These are phyloP conservation scores for Vollenhovia emeryi DNA, from an alignment of 1,140 invertebrate genomes.

Conservation along the genomic window DNA sequence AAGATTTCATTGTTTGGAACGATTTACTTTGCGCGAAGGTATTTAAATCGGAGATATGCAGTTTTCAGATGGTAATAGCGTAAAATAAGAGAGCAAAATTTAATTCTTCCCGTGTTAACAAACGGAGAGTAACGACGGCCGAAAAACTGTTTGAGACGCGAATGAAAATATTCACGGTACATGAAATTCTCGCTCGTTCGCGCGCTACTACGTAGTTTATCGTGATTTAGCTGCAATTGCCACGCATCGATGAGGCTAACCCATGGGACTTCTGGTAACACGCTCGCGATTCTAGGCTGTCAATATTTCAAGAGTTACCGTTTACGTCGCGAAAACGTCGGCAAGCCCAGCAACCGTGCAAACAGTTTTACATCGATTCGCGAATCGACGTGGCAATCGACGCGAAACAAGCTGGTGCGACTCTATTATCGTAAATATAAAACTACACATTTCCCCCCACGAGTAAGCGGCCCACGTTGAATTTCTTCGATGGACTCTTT, in stretches of 20 bases:
- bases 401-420: not conserved
- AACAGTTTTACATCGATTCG: constrained; percentile 5
- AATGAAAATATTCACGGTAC: not conserved
- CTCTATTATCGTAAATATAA: not conserved
- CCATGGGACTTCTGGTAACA: constrained; percentile 22
- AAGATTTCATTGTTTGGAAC: not conserved
- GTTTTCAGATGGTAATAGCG: constrained; percentile 3
- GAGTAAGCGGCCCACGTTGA: not conserved
- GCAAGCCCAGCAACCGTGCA: not conserved
- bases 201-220: constrained; percentile 30
- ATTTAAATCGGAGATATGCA: no score
- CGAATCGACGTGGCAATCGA: not conserved
- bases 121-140: not conserved
- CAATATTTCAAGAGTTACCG: constrained; percentile 40
- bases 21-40: not conserved
- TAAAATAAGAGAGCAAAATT: not conserved
- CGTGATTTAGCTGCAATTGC: constrained; percentile 33
- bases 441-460: constrained; percentile 1
- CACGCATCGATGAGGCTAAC: constrained; percentile 18
- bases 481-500: not conserved
- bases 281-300: constrained; percentile 33
- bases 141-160: not conserved
- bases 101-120: not conserved
- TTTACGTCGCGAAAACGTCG: constrained; percentile 10
- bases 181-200: not conserved